Evolutionary conservation across 2,797 vertebrate species (phyloP).

Genomic region (Benthosema pterotum): DNA sequence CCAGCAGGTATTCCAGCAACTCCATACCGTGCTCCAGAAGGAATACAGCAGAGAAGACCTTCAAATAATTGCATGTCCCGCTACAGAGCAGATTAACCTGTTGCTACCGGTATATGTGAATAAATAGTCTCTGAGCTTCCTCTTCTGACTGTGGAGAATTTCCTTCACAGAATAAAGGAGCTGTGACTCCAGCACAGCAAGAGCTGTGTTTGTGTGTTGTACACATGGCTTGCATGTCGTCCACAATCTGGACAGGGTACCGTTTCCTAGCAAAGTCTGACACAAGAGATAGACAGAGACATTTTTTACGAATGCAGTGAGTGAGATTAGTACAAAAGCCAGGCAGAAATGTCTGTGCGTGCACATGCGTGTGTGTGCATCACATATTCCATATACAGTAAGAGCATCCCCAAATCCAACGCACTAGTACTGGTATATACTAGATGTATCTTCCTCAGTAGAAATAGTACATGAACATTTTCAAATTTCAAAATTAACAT

Average conservation of each 20-base stretch:
- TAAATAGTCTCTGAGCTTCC: constrained; percentile 78
- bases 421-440: too few relatives aligned
- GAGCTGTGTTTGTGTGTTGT: constrained; percentile 23
- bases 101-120: constrained; percentile 89
- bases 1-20: constrained; percentile 95
- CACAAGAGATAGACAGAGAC: too few relatives aligned
- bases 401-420: too few relatives aligned
- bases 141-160: constrained; percentile 28
- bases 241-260: constrained; percentile 22
- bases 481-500: too few relatives aligned
- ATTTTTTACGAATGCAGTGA: too few relatives aligned
- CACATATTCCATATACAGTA: too few relatives aligned
- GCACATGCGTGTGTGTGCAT: too few relatives aligned
- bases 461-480: too few relatives aligned
- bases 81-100: constrained; percentile 92
- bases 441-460: too few relatives aligned
- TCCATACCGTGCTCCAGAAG: constrained; percentile 90
- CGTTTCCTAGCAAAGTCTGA: constrained; percentile 8
- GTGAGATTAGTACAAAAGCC: too few relatives aligned
- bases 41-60: constrained; percentile 94
- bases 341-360: too few relatives aligned
- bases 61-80: constrained; percentile 94
- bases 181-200: constrained; percentile 43
- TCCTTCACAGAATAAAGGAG: constrained; percentile 23
- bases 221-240: neutral